Evolutionary conservation across 2,797 vertebrate species (phyloP).

Genomic region (Hyperoplus lanceolatus): DNA sequence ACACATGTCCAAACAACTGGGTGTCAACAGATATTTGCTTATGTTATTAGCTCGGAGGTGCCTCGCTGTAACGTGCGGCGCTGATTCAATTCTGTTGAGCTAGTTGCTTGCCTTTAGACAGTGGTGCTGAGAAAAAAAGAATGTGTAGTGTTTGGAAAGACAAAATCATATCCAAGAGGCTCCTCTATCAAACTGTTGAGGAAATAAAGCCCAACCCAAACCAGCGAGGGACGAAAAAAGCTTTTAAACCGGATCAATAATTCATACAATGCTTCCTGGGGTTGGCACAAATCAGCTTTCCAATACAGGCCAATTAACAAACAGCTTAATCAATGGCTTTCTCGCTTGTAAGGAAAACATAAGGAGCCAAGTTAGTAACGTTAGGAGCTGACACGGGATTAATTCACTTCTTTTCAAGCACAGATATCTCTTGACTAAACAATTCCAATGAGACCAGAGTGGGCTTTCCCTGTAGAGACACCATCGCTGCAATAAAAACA

Average conservation of each 20-base stretch:
- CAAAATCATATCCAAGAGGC: slow-evolving; percentile 23
- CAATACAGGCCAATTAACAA: slow-evolving; percentile 66
- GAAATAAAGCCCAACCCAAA: slow-evolving; percentile 31
- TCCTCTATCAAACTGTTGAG: slow-evolving; percentile 12
- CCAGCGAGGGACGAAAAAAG: slow-evolving; percentile 37
- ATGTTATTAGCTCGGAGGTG: slow-evolving; percentile 50
- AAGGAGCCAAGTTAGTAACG: slow-evolving; percentile 19
- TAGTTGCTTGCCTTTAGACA: slow-evolving; percentile 18
- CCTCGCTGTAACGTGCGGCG: slow-evolving; percentile 10
- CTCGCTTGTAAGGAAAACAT: slow-evolving; percentile 19
- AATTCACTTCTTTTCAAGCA: slow-evolving; percentile 14
- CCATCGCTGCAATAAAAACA: slow-evolving; percentile 37
- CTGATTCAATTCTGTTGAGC: slow-evolving; percentile 49
- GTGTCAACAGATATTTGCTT: slow-evolving; percentile 67
- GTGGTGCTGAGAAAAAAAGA: background rate
- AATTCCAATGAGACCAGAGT: slow-evolving; percentile 7
- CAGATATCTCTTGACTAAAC: slow-evolving; percentile 13
- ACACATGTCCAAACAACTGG: slow-evolving; percentile 64
- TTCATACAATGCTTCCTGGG: slow-evolving; percentile 62
- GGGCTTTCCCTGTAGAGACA: slow-evolving; percentile 6
- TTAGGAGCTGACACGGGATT: slow-evolving; percentile 6
- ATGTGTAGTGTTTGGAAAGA: slow-evolving; percentile 10
- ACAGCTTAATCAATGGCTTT: slow-evolving; percentile 66
- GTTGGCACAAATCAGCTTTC: slow-evolving; percentile 66
- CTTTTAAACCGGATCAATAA: slow-evolving; percentile 66